Conservation (phyloP, 2,113 vertebrate genomes). For the Alectura lathami region DNA sequence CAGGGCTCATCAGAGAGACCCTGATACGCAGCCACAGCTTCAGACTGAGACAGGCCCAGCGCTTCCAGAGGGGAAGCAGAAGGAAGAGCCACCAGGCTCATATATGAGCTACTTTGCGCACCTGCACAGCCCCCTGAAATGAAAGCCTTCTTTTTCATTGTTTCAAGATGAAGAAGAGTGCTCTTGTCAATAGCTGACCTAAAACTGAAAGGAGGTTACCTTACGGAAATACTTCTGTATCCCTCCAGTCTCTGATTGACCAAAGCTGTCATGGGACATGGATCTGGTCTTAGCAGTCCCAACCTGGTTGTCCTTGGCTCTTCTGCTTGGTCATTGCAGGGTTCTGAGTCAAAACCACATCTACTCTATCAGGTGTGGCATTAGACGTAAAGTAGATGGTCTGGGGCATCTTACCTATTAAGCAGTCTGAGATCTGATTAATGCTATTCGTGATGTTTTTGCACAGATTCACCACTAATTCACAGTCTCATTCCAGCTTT, state of each 20-base stretch:
- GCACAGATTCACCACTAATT: neutral
- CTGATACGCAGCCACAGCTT: neutral
- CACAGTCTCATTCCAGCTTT: neutral
- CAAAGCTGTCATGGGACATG: neutral
- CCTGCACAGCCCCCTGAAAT: neutral
- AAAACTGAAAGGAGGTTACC: neutral
- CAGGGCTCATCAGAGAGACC: neutral
- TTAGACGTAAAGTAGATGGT: neutral
- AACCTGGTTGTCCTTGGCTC: neutral
- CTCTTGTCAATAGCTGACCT: neutral
- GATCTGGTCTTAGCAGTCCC: neutral
- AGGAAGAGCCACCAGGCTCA: neutral
- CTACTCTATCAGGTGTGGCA: neutral
- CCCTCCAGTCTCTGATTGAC: neutral
- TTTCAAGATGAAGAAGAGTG: neutral
- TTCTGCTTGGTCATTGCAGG: rapidly evolving
- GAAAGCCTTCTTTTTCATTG: neutral
- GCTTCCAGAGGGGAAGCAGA: neutral
- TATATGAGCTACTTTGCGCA: rapidly evolving
- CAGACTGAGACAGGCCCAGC: neutral
- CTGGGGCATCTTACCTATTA: neutral
- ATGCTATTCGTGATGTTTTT: neutral
- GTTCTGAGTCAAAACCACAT: neutral
- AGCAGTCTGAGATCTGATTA: neutral
- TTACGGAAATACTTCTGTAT: neutral